These are phyloP conservation scores for Cylloceria caligata DNA, from an alignment of 2,888 invertebrate species.

Conservation along the genomic window DNA sequence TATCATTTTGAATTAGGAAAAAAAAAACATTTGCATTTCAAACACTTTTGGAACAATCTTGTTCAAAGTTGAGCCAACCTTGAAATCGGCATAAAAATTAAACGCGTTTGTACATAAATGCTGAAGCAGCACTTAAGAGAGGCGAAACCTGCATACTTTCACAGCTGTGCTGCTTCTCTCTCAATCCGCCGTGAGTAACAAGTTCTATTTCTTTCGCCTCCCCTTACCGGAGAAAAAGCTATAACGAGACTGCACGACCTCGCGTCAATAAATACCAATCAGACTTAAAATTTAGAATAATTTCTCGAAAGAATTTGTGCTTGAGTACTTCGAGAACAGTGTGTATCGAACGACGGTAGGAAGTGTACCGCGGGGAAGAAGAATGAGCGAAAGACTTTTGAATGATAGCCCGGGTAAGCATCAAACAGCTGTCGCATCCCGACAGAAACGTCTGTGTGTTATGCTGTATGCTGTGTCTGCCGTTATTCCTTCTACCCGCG, in stretches of 20 bases:
- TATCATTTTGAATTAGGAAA: background rate
- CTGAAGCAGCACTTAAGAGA: background rate
- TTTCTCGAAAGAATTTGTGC: slow-evolving; percentile 13
- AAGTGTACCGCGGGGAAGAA: slow-evolving; percentile 19
- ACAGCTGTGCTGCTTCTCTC: too few relatives aligned
- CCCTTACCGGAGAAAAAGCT: background rate
- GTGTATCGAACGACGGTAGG: slow-evolving; percentile 15
- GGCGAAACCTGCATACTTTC: too few relatives aligned
- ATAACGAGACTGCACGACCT: background rate
- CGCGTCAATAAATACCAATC: slow-evolving; percentile 32
- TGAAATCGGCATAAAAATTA: background rate
- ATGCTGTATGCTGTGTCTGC: slow-evolving; percentile 66
- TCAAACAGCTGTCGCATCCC: slow-evolving; percentile 80
- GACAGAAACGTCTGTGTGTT: slow-evolving; percentile 69
- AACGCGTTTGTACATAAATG: slow-evolving; percentile 14
- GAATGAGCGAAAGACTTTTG: slow-evolving; percentile 60
- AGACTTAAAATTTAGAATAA: slow-evolving; percentile 22
- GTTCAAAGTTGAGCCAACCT: background rate
- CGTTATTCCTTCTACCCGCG: slow-evolving; percentile 75
- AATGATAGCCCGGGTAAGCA: slow-evolving; percentile 69
- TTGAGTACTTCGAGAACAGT: slow-evolving; percentile 8
- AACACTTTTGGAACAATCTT: background rate
- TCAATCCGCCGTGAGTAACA: too few relatives aligned
- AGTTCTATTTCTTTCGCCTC: too few relatives aligned
- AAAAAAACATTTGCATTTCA: background rate